Evolutionary conservation across 2,888 invertebrate genomes (phyloP), one percentile per base, ranked within the genome.

Genomic region (Augiades crinisus): DNA sequence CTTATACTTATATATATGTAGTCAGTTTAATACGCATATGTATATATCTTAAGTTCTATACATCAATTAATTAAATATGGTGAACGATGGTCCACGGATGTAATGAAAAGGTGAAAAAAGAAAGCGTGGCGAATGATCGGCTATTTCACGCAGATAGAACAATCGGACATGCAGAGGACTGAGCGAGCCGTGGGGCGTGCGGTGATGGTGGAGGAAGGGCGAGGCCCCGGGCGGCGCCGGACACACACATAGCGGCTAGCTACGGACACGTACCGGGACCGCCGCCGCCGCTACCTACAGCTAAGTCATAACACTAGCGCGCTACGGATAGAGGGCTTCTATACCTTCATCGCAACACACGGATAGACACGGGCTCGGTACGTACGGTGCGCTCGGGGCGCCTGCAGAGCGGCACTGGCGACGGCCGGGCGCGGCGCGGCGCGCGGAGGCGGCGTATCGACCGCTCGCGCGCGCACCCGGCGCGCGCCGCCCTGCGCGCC

Each of bases 291-390:
- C 76, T 77, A 80, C 81, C 75, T 82, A 83, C 77, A 70, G 77
- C 83, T 81, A 83, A 69, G 70, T 68, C 78, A 75, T 78, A 79
- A 72, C 74, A 75, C 81, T 84, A 85, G 67, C 75, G 77, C 81
- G 72, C 82, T 85, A 84, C 71, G 70, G 72, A 68, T 67, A 70
- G 69, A 71, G 77, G 75, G 71, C 65, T 68, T 71, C 73, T 75
- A 67, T 88, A 88, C 88, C 88, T 88, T 84, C 88, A 88, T 88
- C 74, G 85, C 86, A 84, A 87, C 84, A 75, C 72, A 59, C 72
- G 72, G 68, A 56, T 54, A 57, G 60, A 53, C 56, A 54, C 58
- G 60, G 59, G 58, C 61, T 61, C 59, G 55, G 54, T 31, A 40
- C 45, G 53, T 37, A 51, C 38, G 45, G 54, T 57, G 63, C 61